Evolutionary conservation across 2,888 invertebrate species (phyloP), one percentile per base, ranked within the genome.

Genomic region (Drosophila conformis): DNA sequence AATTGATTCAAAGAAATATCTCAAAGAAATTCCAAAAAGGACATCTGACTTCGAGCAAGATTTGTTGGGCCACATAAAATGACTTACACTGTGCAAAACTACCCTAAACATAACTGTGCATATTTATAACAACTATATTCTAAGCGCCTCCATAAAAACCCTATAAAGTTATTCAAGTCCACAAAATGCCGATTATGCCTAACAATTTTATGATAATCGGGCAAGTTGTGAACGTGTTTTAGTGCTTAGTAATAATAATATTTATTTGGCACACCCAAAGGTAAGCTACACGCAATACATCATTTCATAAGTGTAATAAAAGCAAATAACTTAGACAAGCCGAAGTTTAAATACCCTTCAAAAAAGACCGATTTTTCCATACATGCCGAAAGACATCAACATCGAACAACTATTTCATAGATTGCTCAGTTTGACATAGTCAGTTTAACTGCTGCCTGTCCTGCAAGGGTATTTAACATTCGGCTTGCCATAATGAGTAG

Each of bases 381-480:
- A 25, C 2, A 25, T 25, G 25, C 25, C 25, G 4, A 8, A 15
- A 18, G 15, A 4, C 21, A 25, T 1, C 25, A 25, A n/a, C 4
- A 40, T 10, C 10, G 2, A 10, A 8, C 8, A 4, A 40, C n/a
- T 10, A 2, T n/a, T 4, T 36, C 6, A 15, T 36, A 15, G 18
- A 8, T 18, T 38, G 4, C 4, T 15, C n/a, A 11, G 11, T 42
- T 2, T 1, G 4, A 2, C 4, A 7, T 13, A 1, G 7, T 0
- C 13, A 7, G 4, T 2, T 25, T 15, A 7, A 8, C 4, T 25
- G 1, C 21, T 2, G 13, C 7, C 15, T 21, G 6, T 36, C 0
- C 15, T 15, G 46, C 2, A 25, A 15, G 46, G 15, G 25, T 8
- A 46, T 15, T 46, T 4, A 31, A 8, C 31, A 31, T 31, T 46